Conservation (phyloP, 2,888 invertebrate genomes). For the Rhagonycha lutea region DNA sequence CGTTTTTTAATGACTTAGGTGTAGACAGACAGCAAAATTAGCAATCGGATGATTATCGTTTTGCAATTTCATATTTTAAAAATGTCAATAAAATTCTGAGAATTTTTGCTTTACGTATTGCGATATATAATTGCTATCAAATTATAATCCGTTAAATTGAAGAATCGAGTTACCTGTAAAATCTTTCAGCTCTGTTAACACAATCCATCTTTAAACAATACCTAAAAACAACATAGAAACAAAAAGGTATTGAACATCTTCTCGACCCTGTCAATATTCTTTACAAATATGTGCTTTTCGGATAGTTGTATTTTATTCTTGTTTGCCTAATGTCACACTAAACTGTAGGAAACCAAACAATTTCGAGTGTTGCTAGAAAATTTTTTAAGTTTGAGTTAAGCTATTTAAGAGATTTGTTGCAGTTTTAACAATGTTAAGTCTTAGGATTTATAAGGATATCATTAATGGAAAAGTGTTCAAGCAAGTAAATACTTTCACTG, state of each 20-base stretch:
- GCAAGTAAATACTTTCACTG: not conserved
- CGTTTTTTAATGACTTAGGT: slow-evolving; percentile 18
- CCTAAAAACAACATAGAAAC: slow-evolving; percentile 32
- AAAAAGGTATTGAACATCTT: slow-evolving; percentile 44
- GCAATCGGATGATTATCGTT: not conserved
- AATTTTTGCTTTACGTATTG: no score
- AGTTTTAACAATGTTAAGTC: slow-evolving; percentile 1
- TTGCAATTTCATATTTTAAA: not conserved
- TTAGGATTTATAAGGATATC: slow-evolving; percentile 7
- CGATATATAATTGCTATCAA: not conserved
- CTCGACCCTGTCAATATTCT: slow-evolving; percentile 51
- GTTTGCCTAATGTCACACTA: slow-evolving; percentile 53
- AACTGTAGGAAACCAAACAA: slow-evolving; percentile 48
- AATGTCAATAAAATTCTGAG: not conserved
- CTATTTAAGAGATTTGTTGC: slow-evolving; percentile 12
- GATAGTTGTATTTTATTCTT: slow-evolving; percentile 54
- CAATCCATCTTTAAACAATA: slow-evolving; percentile 32
- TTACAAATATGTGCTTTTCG: slow-evolving; percentile 51
- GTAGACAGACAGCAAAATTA: slow-evolving; percentile 2
- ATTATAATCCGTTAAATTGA: not conserved
- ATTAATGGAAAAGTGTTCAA: slow-evolving; percentile 9
- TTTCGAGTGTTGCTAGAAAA: slow-evolving; percentile 36
- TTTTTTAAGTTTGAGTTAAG: slow-evolving; percentile 9
- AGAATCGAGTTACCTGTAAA: slow-evolving; percentile 6
- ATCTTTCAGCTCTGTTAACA: slow-evolving; percentile 17